phyloP scores from a whole-genome alignment of 1,140 invertebrate species.

The Choristoneura fumiferana region DNA sequence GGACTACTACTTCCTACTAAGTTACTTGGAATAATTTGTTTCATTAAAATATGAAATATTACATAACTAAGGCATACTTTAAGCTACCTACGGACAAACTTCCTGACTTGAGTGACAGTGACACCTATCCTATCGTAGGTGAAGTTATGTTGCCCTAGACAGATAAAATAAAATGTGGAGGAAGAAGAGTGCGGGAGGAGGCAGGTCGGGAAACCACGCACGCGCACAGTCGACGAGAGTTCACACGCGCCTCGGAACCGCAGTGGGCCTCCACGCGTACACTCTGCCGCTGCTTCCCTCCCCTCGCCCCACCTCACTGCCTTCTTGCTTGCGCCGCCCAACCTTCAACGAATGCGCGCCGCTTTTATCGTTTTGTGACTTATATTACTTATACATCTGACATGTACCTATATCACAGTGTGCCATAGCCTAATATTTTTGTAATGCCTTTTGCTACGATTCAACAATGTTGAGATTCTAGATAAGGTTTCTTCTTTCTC shows the following conservation, averaged over 20 bases:
- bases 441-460: too few species aligned
- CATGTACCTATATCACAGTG: slow-evolving; percentile 2
- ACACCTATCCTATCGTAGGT: background rate
- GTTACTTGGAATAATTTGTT: too few species aligned
- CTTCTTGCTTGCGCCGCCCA: slow-evolving; percentile 38
- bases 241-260: slow-evolving; percentile 62
- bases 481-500: too few species aligned
- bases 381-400: slow-evolving; percentile 10
- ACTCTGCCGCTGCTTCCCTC: slow-evolving; percentile 12
- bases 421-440: too few species aligned
- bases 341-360: slow-evolving; percentile 55
- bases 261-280: slow-evolving; percentile 63
- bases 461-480: too few species aligned
- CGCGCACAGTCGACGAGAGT: slow-evolving; percentile 62
- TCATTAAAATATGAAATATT: too few species aligned
- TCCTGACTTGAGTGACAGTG: too few species aligned
- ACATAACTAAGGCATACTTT: too few species aligned
- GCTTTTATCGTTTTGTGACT: slow-evolving; percentile 19
- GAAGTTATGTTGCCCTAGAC: slow-evolving; percentile 55
- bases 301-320: slow-evolving; percentile 36
- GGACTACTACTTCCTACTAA: too few species aligned
- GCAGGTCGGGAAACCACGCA: slow-evolving; percentile 49
- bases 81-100: too few species aligned
- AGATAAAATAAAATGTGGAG: slow-evolving; percentile 46
- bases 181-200: slow-evolving; percentile 29